Base-by-base conservation (phyloP, 2,888 invertebrate species). In the Leucophora obtusa region DNA sequence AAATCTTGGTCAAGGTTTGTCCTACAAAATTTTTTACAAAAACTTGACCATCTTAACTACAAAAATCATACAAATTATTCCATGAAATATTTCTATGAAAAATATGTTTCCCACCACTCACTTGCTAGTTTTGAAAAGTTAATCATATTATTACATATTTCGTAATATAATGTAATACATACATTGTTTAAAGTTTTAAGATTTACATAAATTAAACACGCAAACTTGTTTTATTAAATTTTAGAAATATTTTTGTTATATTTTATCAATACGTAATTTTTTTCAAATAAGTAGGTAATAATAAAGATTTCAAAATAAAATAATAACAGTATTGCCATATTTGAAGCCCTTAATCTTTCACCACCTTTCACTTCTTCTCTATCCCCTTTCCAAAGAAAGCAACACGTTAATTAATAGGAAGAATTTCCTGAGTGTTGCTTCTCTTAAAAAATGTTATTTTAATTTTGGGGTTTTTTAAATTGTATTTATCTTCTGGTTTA, bases 101-200 rank as follows among this genome's bases (percentile, higher is more conserved):
- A 47, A 47, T 47, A 47, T n/a, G n/a, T 14, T 47, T 47, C 43
- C n/a, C 43, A 47, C 6, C 43, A 47, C 38, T 14, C 14, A 47
- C 14, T 38, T 38, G 28, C 6, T 11, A 38, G 38, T 47, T 6
- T n/a, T 47, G 11, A 47, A 38, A 47, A 47, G n/a, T 47, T 47
- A 47, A 47, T n/a, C 43, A 47, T n/a, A 5, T n/a, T 47, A 47
- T 47, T 47, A 47, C n/a, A 47, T 47, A 47, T 47, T 47, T 47
- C 43, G n/a, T 47, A 47, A 47, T n/a, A 47, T n/a, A n/a, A 47
- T 47, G n/a, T 14, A 47, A 38, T 38, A 14, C 3, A 38, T 11
- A 2, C 11, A 38, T 38, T 38, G 38, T 47, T 47, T 5, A 47
- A 47, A 47, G 11, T 47, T 47, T 14, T 47, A 38, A 38, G 1